Percentiles rank a stretch among this genome's conserved stretches.
These are phyloP conservation scores for Sebastes fasciatus DNA, from an alignment of 2,113 vertebrate species.

Conservation along the genomic window DNA sequence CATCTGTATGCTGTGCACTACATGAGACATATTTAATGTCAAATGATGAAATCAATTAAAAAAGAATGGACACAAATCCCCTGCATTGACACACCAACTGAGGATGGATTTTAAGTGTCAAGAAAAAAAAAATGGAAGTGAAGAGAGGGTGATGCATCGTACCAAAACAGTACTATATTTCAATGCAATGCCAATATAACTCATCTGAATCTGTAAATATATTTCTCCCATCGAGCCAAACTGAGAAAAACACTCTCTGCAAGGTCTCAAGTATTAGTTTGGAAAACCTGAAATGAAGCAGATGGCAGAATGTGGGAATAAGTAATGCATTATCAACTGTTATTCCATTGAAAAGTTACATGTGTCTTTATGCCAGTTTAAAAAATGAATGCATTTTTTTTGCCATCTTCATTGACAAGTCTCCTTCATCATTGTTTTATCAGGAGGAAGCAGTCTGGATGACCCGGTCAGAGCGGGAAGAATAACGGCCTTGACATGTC, in stretches of 20 bases:
- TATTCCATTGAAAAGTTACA: neutral
- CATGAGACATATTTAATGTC: too few relatives aligned
- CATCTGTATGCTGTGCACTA: neutral
- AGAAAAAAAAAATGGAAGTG: neutral
- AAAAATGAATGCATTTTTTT: neutral
- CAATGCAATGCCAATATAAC: too few relatives aligned
- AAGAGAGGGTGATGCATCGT: neutral
- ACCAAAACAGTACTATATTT: neutral
- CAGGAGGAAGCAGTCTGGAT: neutral
- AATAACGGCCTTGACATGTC: neutral
- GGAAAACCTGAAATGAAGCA: neutral
- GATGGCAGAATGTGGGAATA: neutral
- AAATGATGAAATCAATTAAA: neutral
- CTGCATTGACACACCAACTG: neutral
- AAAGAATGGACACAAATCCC: neutral
- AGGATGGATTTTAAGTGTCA: neutral
- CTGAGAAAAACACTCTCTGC: neutral
- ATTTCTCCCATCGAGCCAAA: neutral
- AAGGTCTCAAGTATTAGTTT: constrained; percentile 2
- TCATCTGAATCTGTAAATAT: neutral
- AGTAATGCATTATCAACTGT: neutral
- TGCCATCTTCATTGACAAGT: neutral
- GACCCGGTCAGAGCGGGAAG: neutral
- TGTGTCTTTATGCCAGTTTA: neutral
- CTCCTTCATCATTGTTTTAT: neutral